Evolutionary conservation across 2,888 invertebrate species (phyloP), one percentile per base, ranked within the genome.

Genomic region (Scrobipalpa costella): DNA sequence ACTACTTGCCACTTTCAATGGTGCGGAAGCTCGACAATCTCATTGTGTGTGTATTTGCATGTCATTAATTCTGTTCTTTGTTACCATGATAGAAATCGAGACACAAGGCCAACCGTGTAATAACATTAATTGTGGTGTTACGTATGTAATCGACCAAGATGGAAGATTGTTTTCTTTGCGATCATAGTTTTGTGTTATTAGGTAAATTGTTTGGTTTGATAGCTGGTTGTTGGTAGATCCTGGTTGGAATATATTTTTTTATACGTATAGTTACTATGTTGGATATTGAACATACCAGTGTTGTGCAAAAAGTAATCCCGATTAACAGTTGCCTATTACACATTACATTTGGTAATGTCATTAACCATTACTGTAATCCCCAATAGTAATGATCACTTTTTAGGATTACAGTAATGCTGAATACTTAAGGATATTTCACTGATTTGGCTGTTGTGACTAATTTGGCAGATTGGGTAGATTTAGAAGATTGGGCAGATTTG

Each of bases 71-170:
- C 78, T 75, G 74, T 70, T 83, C 79, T 85, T 85, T 69, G 66
- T 68, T 81, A 77, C 77, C 80, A 76, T 79, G 86, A 86, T 89
- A 87, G 85, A 87, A 88, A 88, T 88, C 88, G 70, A 73, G 70
- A 72, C 15, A 62, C 85, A 88, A 89, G 88, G 88, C 78, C 83
- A 69, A 47, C 63, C 7, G 40, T 66, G 75, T 83, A 84, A 85
- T 83, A 76, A 78, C 75, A 78, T 80, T 87, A 84, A 88, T 87
- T 85, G 81, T 80, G 64, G 71, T 72, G 65, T 79, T 82, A 79
- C 75, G 73, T 73, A 68, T 73, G 64, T 66, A 63, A 64, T 74
- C 71, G 73, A 71, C 67, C 63, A 63, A 73, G 75, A 77, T 73
- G 73, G 65, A 67, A 69, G 71, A 79, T 81, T 78, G 74, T 66